Evolutionary conservation across 1,140 invertebrate genomes (phyloP).

Genomic region (Campoletis sonorensis): DNA sequence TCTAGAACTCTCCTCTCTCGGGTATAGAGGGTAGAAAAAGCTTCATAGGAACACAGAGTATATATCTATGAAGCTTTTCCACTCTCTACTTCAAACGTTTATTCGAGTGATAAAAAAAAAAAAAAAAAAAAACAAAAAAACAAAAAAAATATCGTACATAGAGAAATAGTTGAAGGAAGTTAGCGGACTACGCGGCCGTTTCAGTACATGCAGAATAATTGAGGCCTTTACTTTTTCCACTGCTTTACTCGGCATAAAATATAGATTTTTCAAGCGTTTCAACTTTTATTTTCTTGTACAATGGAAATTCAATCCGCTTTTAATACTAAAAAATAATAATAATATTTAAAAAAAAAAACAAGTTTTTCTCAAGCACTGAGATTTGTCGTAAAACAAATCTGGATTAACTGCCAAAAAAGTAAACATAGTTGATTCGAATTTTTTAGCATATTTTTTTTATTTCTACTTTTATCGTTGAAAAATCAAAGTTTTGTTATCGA

Average conservation of each 20-base stretch:
- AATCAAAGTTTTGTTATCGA: no score
- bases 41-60: background rate
- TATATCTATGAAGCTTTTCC: background rate
- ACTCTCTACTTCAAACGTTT: slow-evolving; percentile 4
- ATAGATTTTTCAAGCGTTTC: background rate
- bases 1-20: no score
- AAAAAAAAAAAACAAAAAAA: slow-evolving; percentile 8
- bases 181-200: background rate
- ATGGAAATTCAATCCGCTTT: background rate
- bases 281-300: background rate
- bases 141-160: background rate
- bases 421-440: no score
- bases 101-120: slow-evolving; percentile 1
- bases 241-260: background rate
- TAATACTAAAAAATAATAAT: no score
- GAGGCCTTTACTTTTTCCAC: background rate
- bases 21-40: no score
- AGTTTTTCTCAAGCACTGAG: no score
- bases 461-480: no score
- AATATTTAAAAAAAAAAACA: no score
- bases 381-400: no score
- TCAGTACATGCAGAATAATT: background rate
- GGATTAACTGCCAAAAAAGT: background rate
- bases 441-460: no score
- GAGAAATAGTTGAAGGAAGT: background rate